phyloP scores from a whole-genome alignment of 2,113 vertebrate genomes.

The Marmota flaviventris region DNA sequence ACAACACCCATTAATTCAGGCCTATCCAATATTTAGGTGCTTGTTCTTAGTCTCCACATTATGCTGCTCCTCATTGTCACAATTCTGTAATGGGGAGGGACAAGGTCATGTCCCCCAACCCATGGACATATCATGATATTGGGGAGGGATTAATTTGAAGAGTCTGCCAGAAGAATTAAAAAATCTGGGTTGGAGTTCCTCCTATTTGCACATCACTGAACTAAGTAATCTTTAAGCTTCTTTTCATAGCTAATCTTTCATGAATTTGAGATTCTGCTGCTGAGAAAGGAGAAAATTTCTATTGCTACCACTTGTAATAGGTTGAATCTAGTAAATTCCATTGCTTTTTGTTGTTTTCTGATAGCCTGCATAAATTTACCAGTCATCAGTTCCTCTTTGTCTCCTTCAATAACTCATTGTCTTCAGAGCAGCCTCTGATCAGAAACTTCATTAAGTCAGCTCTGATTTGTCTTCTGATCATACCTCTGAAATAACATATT shows the following conservation, averaged over 20 bases:
- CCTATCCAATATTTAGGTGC: not conserved
- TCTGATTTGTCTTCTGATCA: constrained; percentile 72
- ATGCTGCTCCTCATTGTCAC: not conserved
- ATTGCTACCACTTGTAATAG: not conserved
- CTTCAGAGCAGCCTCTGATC: constrained; percentile 69
- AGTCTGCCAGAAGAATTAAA: not conserved
- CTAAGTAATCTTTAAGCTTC: constrained; percentile 5
- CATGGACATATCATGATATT: not conserved
- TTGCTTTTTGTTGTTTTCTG: constrained; percentile 4
- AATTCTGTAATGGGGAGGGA: not conserved
- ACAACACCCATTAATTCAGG: not conserved
- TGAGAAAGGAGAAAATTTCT: constrained; percentile 16
- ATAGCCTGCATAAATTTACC: not conserved
- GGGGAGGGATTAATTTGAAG: not conserved
- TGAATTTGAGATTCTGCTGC: not conserved
- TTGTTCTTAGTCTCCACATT: not conserved
- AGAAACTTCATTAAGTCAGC: constrained; percentile 71
- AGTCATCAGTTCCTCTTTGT: constrained; percentile 37
- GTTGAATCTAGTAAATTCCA: not conserved
- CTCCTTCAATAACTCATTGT: constrained; percentile 61
- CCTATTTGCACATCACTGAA: not conserved
- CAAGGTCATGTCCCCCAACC: not conserved
- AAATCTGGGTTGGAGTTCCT: not conserved
- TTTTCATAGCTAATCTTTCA: constrained; percentile 40
- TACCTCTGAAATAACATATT: constrained; percentile 64